Conservation (phyloP, 2,888 invertebrate species). For the Lepidonotus clava region DNA sequence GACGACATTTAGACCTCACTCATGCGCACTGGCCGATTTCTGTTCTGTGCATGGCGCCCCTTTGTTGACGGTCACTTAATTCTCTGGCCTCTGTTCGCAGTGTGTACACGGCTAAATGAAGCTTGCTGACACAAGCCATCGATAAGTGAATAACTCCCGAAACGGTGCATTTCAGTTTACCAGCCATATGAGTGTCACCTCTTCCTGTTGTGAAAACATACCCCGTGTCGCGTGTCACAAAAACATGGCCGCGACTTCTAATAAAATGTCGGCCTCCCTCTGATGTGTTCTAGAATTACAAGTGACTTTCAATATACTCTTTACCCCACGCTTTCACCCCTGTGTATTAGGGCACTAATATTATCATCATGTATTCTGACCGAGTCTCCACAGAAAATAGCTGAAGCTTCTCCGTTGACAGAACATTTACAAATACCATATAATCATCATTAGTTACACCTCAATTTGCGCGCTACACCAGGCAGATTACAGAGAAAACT, state of each 20-base stretch:
- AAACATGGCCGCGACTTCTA: background rate
- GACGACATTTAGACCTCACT: constrained; percentile 25
- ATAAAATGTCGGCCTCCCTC: no score
- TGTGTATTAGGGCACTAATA: no score
- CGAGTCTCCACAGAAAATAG: no score
- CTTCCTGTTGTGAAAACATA: background rate
- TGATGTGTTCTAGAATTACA: no score
- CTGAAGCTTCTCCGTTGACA: no score
- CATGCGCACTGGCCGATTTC: background rate
- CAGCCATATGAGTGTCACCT: background rate
- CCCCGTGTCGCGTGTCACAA: background rate
- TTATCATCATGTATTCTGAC: no score
- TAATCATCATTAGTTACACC: no score
- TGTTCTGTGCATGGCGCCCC: background rate
- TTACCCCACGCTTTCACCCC: background rate
- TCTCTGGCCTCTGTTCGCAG: background rate
- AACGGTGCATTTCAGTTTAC: background rate
- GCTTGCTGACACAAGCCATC: no score
- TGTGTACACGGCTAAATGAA: background rate
- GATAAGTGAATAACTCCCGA: no score
- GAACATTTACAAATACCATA: no score
- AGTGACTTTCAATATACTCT: background rate
- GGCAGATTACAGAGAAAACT: background rate
- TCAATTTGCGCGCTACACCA: no score
- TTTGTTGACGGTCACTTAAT: background rate